Conservation (phyloP, 2,113 vertebrate species). For the Toxotes chatareus region DNA sequence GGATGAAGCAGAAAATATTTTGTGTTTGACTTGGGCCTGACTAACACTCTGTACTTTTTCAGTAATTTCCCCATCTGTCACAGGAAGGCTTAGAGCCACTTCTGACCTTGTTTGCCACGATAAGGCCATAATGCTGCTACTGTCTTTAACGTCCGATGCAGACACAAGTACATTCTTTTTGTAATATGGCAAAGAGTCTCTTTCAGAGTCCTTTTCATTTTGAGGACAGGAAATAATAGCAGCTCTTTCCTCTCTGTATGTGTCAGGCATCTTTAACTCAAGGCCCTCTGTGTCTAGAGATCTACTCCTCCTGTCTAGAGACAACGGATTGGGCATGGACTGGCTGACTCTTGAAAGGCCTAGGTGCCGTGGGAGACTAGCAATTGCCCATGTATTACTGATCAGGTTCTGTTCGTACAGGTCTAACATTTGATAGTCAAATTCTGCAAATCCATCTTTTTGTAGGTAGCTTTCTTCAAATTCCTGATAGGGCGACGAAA, state of each 20-base stretch:
- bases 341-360: conserved; percentile 86
- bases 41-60: conserved; percentile 53
- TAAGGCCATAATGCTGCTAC: conserved; percentile 60
- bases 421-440: conserved; percentile 89
- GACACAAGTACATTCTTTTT: conserved; percentile 73
- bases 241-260: conserved; percentile 69
- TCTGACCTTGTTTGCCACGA: conserved; percentile 75
- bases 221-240: conserved; percentile 59
- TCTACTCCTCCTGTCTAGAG: conserved; percentile 90
- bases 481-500: conserved; percentile 89
- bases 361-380: conserved; percentile 92
- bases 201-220: conserved; percentile 65
- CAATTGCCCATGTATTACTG: conserved; percentile 89
- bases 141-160: conserved; percentile 61
- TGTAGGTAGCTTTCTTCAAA: conserved; percentile 91
- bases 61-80: conserved; percentile 55
- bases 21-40: conserved; percentile 57
- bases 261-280: conserved; percentile 85
- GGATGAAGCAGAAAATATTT: conserved; percentile 45
- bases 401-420: conserved; percentile 84
- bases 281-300: conserved; percentile 93
- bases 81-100: conserved; percentile 63
- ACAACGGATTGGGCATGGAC: conserved; percentile 85
- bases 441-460: conserved; percentile 90
- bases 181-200: conserved; percentile 66